phyloP scores from a whole-genome alignment of 2,113 vertebrate genomes.

The Ceyx melanurus region DNA sequence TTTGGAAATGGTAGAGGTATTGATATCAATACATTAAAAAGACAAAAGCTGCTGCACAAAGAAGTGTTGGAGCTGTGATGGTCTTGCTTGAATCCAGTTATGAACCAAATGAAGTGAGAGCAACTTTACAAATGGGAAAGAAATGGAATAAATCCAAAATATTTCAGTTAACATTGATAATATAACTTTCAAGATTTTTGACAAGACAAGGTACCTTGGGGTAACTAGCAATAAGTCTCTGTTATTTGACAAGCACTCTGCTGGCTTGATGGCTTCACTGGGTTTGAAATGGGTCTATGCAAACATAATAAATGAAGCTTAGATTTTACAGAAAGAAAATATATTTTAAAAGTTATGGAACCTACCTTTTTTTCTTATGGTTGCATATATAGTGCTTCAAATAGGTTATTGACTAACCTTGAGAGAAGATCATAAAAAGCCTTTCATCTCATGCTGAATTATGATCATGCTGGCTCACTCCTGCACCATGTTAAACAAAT shows the following conservation, averaged over 20 bases:
- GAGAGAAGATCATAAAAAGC: neutral
- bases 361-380: neutral
- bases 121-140: neutral
- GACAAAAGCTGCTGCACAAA: neutral
- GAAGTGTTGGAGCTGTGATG: neutral
- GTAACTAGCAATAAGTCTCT: neutral
- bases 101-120: neutral
- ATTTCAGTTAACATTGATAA: neutral
- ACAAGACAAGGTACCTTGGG: neutral
- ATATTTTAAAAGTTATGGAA: neutral
- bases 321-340: neutral
- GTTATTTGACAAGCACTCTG: neutral
- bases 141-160: neutral
- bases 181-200: neutral
- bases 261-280: neutral
- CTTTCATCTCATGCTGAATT: neutral
- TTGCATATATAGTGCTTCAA: neutral
- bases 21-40: neutral
- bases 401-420: slow-evolving; percentile 22
- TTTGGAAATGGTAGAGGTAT: neutral
- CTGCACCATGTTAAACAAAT: neutral
- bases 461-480: neutral
- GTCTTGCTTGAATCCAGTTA: neutral
- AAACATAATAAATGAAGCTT: neutral
- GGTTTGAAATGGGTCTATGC: neutral